Evolutionary conservation across 2,113 vertebrate species (phyloP).

Genomic region (Grallaria varia): DNA sequence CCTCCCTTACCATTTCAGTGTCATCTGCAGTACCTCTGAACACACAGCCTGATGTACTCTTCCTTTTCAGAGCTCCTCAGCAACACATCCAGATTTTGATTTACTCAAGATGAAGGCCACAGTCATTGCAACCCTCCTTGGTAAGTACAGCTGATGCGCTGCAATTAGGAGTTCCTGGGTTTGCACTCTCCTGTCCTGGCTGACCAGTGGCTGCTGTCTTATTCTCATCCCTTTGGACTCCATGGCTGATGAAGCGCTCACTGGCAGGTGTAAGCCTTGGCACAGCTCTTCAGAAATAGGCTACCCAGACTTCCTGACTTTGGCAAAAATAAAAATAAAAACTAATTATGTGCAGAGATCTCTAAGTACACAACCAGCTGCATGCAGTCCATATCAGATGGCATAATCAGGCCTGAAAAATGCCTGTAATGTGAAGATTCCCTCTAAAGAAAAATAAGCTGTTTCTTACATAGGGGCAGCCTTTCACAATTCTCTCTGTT

Average conservation of each 20-base stretch:
- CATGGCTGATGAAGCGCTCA: not conserved
- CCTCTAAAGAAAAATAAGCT: not conserved
- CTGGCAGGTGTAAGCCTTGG: not conserved
- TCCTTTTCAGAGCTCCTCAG: constrained; percentile 23
- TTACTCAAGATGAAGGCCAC: constrained; percentile 73
- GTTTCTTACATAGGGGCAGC: not conserved
- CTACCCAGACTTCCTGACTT: not conserved
- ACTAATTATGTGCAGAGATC: not conserved
- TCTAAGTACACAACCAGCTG: not conserved
- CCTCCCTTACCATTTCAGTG: not conserved
- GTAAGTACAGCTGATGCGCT: constrained; percentile 63
- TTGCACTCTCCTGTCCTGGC: not conserved
- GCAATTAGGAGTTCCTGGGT: not conserved
- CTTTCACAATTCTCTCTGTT: not conserved
- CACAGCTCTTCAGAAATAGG: not conserved
- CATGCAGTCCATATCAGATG: not conserved
- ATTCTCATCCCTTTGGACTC: not conserved
- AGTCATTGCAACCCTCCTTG: constrained; percentile 63
- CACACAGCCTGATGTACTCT: not conserved
- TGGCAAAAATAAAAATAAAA: not conserved
- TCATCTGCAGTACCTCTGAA: not conserved
- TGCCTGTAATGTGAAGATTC: not conserved
- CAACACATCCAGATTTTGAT: constrained; percentile 7
- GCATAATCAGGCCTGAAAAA: not conserved
- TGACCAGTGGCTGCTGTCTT: not conserved